Conservation (phyloP, 2,797 vertebrate species). For the Anableps anableps region DNA sequence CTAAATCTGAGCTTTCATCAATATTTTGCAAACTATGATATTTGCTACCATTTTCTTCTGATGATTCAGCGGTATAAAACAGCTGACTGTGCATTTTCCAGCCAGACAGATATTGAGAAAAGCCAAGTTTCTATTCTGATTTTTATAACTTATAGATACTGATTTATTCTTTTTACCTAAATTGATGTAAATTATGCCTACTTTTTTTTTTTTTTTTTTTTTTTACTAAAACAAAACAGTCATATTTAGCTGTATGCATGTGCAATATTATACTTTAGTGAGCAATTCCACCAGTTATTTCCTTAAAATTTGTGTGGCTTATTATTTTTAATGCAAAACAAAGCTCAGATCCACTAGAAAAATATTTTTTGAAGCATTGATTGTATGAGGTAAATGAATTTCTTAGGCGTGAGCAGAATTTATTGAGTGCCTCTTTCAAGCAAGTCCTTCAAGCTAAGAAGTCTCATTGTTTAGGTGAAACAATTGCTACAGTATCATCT, state of each 20-base stretch:
- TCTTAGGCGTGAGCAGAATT: background rate
- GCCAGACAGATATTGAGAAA: background rate
- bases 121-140: background rate
- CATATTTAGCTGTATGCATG: background rate
- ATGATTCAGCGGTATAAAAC: slow-evolving; percentile 36
- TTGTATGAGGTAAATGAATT: background rate
- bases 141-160: background rate
- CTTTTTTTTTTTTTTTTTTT: background rate
- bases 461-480: background rate
- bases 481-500: background rate
- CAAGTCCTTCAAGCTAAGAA: background rate
- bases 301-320: background rate
- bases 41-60: slow-evolving; percentile 5
- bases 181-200: background rate
- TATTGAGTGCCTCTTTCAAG: background rate
- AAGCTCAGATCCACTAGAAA: background rate
- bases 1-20: background rate
- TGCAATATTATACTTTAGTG: background rate
- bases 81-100: slow-evolving; percentile 55
- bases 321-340: background rate
- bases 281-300: background rate
- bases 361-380: background rate
- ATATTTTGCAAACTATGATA: background rate
- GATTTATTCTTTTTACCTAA: background rate
- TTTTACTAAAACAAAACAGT: background rate